Percentiles rank a stretch among this genome's conserved stretches.
These are phyloP conservation scores for Cyaniris semiargus DNA, from an alignment of 2,888 invertebrate genomes.

Conservation along the genomic window DNA sequence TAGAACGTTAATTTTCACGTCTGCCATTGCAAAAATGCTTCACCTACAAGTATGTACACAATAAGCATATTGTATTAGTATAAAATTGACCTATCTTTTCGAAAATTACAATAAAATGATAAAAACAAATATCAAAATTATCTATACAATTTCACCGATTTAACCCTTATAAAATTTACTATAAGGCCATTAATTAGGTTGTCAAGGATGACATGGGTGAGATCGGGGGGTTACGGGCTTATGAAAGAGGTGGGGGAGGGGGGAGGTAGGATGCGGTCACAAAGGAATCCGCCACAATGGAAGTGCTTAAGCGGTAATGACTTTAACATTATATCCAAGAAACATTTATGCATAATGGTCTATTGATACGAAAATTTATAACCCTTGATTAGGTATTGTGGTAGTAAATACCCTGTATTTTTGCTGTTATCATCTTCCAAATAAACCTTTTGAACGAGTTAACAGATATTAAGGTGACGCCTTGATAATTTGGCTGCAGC, in stretches of 20 bases:
- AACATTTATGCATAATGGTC: conserved; percentile 17
- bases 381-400: not conserved
- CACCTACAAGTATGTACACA: too few species aligned
- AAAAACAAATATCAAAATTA: too few species aligned
- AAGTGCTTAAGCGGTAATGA: conserved; percentile 33
- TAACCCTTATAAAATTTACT: conserved; percentile 25
- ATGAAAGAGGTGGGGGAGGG: conserved; percentile 33
- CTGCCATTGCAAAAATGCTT: too few species aligned
- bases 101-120: too few species aligned
- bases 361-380: conserved; percentile 3
- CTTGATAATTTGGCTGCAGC: too few species aligned
- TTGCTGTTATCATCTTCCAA: too few species aligned
- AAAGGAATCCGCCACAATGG: conserved; percentile 31
- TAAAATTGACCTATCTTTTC: too few species aligned
- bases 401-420: not conserved
- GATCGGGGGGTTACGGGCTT: conserved; percentile 13
- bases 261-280: conserved; percentile 25
- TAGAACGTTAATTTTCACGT: too few species aligned
- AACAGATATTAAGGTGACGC: too few species aligned
- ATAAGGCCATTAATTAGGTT: conserved; percentile 19
- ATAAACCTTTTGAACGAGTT: too few species aligned
- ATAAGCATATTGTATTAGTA: too few species aligned
- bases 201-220: conserved; percentile 25
- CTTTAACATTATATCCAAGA: conserved; percentile 26
- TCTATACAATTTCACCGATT: conserved; percentile 1